These are phyloP conservation scores for Bovichtus variegatus DNA, from an alignment of 2,797 vertebrate species.

Conservation along the genomic window DNA sequence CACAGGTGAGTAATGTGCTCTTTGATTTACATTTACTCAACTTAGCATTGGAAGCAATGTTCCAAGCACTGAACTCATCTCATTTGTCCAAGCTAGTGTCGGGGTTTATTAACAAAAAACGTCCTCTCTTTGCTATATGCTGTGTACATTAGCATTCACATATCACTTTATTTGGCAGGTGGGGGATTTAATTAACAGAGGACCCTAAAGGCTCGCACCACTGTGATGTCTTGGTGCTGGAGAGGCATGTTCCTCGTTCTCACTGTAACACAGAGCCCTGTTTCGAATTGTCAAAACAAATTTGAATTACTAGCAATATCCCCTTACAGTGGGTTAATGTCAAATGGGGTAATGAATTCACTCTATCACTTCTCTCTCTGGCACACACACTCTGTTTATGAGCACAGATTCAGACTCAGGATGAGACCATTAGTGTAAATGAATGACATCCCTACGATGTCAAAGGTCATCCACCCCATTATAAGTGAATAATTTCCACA, in stretches of 20 bases:
- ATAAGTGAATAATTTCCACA: conserved; percentile 59
- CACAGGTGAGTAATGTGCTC: conserved; percentile 39
- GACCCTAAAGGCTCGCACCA: conserved; percentile 22
- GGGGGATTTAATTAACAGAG: conserved; percentile 54
- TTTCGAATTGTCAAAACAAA: conserved; percentile 59
- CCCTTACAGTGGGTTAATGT: conserved; percentile 43
- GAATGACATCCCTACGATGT: conserved; percentile 55
- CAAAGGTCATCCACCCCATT: conserved; percentile 69
- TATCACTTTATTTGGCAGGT: conserved; percentile 43
- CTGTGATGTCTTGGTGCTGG: conserved; percentile 50
- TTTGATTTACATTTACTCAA: conserved; percentile 44
- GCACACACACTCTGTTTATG: conserved; percentile 23
- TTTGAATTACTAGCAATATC: conserved; percentile 63
- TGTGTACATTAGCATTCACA: conserved; percentile 48
- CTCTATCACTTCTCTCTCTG: conserved; percentile 11
- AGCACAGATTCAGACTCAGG: conserved; percentile 38
- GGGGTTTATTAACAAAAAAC: conserved; percentile 42
- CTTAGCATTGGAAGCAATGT: conserved; percentile 25
- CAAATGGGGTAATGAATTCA: conserved; percentile 45
- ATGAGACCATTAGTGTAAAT: conserved; percentile 63
- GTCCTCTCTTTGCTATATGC: conserved; percentile 39
- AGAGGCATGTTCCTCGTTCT: conserved; percentile 27
- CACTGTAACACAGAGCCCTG: conserved; percentile 26
- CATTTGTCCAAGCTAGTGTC: conserved; percentile 27
- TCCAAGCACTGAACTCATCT: conserved; percentile 37